Percentiles rank a stretch among this genome's conserved stretches.
Conservation (phyloP, 2,888 invertebrate genomes). For the Watsonalla cultraria region DNA sequence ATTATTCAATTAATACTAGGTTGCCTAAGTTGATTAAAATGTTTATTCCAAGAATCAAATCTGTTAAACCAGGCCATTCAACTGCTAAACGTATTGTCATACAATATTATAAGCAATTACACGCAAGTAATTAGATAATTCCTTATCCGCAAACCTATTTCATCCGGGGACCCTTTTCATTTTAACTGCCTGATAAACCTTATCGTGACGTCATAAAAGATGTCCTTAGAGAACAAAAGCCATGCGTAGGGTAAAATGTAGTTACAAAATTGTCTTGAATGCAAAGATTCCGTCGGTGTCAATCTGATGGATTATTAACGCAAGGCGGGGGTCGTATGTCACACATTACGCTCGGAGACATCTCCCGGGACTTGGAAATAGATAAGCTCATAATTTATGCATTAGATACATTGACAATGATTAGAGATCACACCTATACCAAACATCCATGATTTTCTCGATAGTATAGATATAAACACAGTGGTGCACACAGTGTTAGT, state of each 20-base stretch:
- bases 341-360: conserved; percentile 24
- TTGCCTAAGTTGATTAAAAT: too few relatives aligned
- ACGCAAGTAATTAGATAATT: conserved; percentile 30
- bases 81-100: too few relatives aligned
- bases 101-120: conserved; percentile 2
- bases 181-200: conserved; percentile 36
- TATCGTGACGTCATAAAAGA: conserved; percentile 39
- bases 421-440: too few relatives aligned
- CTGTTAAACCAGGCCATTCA: too few relatives aligned
- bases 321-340: conserved; percentile 39
- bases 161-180: conserved; percentile 32
- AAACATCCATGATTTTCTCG: too few relatives aligned
- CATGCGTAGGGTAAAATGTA: conserved; percentile 18
- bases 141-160: conserved; percentile 16
- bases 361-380: conserved; percentile 37
- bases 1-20: too few relatives aligned
- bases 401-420: conserved; percentile 24
- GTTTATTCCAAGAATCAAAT: too few relatives aligned
- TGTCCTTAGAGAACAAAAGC: conserved; percentile 35
- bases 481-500: too few relatives aligned
- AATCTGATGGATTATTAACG: conserved; percentile 63
- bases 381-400: conserved; percentile 60
- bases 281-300: conserved; percentile 46
- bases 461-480: too few relatives aligned
- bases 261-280: conserved; percentile 29